phyloP scores from a whole-genome alignment of 1,140 invertebrate species.

The Conopomorpha cramerella region DNA sequence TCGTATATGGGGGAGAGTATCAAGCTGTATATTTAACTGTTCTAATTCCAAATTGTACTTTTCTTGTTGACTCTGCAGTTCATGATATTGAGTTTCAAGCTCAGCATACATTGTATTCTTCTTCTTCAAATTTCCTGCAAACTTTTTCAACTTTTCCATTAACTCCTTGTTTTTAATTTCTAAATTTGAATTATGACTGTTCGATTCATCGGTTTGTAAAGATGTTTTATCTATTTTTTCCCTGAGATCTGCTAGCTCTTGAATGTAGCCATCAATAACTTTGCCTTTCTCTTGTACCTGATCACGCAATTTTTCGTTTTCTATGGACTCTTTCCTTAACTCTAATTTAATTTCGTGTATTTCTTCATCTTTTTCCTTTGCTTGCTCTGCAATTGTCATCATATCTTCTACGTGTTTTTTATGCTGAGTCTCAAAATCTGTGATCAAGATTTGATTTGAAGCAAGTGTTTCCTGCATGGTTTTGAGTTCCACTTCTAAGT shows the following conservation, averaged over 20 bases:
- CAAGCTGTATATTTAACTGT: slow-evolving; percentile 29
- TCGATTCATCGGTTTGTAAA: slow-evolving; percentile 19
- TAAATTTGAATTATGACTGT: slow-evolving; percentile 22
- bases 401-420: slow-evolving; percentile 43
- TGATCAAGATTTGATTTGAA: slow-evolving; percentile 35
- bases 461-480: slow-evolving; percentile 32
- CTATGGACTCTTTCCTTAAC: slow-evolving; percentile 53
- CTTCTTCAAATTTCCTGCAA: slow-evolving; percentile 75
- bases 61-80: slow-evolving; percentile 40
- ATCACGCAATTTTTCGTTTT: slow-evolving; percentile 44
- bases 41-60: slow-evolving; percentile 31
- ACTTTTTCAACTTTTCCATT: slow-evolving; percentile 77
- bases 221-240: slow-evolving; percentile 21
- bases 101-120: slow-evolving; percentile 67
- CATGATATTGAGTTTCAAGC: slow-evolving; percentile 61
- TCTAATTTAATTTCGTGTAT: slow-evolving; percentile 57
- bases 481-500: slow-evolving; percentile 27
- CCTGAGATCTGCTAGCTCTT: slow-evolving; percentile 35
- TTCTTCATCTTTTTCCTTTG: slow-evolving; percentile 60
- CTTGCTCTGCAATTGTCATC: slow-evolving; percentile 34
- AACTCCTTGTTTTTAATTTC: slow-evolving; percentile 62
- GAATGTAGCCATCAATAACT: slow-evolving; percentile 19
- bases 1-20: slow-evolving; percentile 30
- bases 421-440: slow-evolving; percentile 41
- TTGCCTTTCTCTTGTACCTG: slow-evolving; percentile 25